Percentiles rank a stretch among this genome's conserved stretches.
Evolutionary conservation across 2,113 vertebrate species (phyloP).

Genomic region (Propithecus coquereli): DNA sequence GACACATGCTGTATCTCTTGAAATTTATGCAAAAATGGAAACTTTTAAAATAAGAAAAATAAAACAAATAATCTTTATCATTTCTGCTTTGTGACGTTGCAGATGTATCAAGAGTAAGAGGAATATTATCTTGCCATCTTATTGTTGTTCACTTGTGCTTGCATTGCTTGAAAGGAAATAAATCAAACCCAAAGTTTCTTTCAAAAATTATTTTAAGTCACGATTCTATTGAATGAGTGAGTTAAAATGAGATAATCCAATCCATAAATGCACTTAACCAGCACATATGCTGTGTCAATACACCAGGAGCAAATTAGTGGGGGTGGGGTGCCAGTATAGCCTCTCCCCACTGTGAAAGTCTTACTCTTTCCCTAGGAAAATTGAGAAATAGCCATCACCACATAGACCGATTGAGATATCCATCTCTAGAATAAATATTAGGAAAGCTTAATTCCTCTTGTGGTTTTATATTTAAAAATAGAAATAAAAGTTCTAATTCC

Average conservation of each 20-base stretch:
- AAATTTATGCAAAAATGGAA: not conserved
- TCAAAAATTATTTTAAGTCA: constrained; percentile 35
- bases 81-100: not conserved
- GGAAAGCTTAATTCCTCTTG: not conserved
- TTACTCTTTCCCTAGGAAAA: not conserved
- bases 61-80: not conserved
- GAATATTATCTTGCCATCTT: not conserved
- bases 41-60: not conserved
- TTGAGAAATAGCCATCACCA: not conserved
- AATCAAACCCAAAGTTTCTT: not conserved
- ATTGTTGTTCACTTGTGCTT: not conserved
- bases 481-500: not conserved
- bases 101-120: not conserved
- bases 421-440: not conserved
- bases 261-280: not conserved
- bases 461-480: not conserved
- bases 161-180: not conserved
- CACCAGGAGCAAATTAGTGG: not conserved
- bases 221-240: not conserved
- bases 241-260: not conserved
- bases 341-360: not conserved
- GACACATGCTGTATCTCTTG: not conserved
- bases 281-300: not conserved
- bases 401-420: not conserved
- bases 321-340: no score